Evolutionary conservation across 2,888 invertebrate genomes (phyloP).

Genomic region (Lampropteryx suffumata): DNA sequence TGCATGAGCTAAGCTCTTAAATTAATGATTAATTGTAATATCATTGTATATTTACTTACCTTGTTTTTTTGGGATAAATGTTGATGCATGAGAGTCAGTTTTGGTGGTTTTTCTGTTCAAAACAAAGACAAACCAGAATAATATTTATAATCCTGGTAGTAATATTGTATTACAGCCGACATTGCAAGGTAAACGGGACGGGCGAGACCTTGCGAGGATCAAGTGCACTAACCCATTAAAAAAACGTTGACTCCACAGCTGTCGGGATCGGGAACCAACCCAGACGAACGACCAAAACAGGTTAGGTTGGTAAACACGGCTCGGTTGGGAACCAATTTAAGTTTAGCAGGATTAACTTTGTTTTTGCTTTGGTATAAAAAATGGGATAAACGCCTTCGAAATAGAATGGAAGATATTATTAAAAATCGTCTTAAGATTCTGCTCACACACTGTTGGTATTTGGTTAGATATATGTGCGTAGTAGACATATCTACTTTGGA

Average conservation of each 20-base stretch:
- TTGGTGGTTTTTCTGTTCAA: no score
- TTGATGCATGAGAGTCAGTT: no score
- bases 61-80: no score
- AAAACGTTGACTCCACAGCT: conserved; percentile 42
- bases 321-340: conserved; percentile 11
- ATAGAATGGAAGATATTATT: no score
- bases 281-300: conserved; percentile 12
- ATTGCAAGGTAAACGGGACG: conserved; percentile 74
- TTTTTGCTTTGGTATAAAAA: conserved; percentile 6
- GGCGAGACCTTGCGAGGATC: conserved; percentile 37
- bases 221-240: conserved; percentile 44
- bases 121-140: no score
- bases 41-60: no score
- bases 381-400: not conserved
- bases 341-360: conserved; percentile 12
- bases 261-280: conserved; percentile 22
- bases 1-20: no score
- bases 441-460: no score
- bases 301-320: conserved; percentile 18
- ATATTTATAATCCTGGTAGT: not conserved
- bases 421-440: no score
- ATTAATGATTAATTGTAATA: no score
- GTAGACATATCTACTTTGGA: no score
- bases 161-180: conserved; percentile 49
- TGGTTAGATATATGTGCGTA: no score